Conservation (phyloP, 2,888 invertebrate species). For the Pterostichus niger region DNA sequence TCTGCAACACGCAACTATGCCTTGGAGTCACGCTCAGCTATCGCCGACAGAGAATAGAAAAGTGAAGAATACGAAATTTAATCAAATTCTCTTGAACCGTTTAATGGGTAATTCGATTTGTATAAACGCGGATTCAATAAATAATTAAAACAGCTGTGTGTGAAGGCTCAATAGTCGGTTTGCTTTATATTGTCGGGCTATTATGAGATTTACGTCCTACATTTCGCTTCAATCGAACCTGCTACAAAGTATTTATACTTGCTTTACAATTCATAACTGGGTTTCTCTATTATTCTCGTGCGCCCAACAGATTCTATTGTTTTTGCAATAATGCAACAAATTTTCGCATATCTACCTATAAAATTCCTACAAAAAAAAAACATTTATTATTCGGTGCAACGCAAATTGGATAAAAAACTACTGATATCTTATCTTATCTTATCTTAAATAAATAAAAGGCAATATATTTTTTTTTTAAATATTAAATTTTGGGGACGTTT, state of each 20-base stretch:
- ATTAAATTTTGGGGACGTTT: no score
- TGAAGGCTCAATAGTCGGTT: slow-evolving; percentile 45
- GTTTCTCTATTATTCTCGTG: slow-evolving; percentile 21
- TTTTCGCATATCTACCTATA: no score
- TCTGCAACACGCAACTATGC: slow-evolving; percentile 43
- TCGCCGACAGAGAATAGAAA: background rate
- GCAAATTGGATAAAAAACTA: no score
- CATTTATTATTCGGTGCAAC: no score
- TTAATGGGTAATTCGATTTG: slow-evolving; percentile 55
- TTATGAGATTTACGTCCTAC: slow-evolving; percentile 29
- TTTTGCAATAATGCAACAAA: no score
- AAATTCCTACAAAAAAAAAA: no score
- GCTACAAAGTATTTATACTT: slow-evolving; percentile 25
- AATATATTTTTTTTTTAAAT: no score
- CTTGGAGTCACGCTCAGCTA: background rate
- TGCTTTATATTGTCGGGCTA: slow-evolving; percentile 31
- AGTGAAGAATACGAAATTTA: slow-evolving; percentile 52
- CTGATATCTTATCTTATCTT: no score
- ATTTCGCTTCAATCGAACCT: slow-evolving; percentile 2
- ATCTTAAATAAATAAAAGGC: no score
- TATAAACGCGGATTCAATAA: slow-evolving; percentile 52
- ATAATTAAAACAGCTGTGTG: slow-evolving; percentile 56
- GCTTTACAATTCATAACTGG: slow-evolving; percentile 37
- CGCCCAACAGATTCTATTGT: background rate
- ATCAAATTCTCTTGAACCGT: slow-evolving; percentile 56